Evolutionary conservation across 2,888 invertebrate genomes (phyloP).

Genomic region (Chaitophorus viminalis): DNA sequence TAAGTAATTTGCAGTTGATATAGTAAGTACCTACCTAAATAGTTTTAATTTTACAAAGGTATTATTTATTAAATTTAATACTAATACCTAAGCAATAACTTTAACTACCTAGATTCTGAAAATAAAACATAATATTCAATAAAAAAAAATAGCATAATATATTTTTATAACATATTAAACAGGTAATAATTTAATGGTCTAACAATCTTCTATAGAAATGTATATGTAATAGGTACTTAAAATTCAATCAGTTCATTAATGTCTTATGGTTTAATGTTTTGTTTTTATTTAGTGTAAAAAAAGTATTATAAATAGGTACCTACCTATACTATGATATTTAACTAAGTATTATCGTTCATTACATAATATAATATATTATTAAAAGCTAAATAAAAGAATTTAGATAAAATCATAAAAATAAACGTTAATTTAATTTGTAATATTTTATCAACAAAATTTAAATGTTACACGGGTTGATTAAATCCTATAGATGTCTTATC

Average conservation of each 20-base stretch:
- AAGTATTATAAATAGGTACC: not conserved
- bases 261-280: not conserved
- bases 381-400: not conserved
- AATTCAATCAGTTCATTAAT: too few relatives aligned
- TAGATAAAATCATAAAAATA: not conserved
- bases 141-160: too few relatives aligned
- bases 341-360: not conserved
- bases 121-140: too few relatives aligned
- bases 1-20: not conserved
- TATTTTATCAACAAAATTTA: not conserved
- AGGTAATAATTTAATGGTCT: too few relatives aligned
- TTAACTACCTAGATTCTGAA: too few relatives aligned
- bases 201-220: too few relatives aligned
- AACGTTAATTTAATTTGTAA: not conserved
- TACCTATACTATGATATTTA: not conserved
- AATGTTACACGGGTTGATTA: not conserved
- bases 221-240: too few relatives aligned
- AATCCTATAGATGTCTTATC: not conserved
- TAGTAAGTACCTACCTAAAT: not conserved
- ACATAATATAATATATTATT: not conserved
- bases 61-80: too few relatives aligned
- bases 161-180: too few relatives aligned
- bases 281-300: not conserved
- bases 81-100: too few relatives aligned
- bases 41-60: too few relatives aligned